Base-by-base conservation (phyloP, 2,113 vertebrate genomes). In the Ageneiosus marmoratus region DNA sequence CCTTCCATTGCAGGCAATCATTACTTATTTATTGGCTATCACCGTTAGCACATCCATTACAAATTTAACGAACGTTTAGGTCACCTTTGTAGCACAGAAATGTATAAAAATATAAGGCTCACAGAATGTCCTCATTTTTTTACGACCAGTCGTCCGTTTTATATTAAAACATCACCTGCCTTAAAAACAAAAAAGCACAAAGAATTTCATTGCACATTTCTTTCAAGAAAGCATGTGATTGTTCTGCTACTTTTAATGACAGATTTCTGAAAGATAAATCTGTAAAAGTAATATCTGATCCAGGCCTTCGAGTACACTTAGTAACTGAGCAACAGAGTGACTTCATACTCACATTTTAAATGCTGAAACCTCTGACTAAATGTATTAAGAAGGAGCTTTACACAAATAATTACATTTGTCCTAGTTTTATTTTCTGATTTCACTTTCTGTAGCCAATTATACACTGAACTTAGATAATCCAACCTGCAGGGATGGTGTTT, bases 301-400 rank as follows among this genome's bases (percentile, higher is more conserved):
- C 53, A 13, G 41, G 6, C 69, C 41, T 37, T 50, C 8, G 51
- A 46, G 55, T 74, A 81, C 53, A 60, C 37, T 74, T 73, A 62
- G 41, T n/a, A 50, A 74, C 55, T 48, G 69, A 74, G 74, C 80
- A 62, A 62, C n/a, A 73, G 27, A 60, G 80, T 60, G 67, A 60
- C 37, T 73, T 73, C 53, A 51, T 56, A 51, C 81, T 63, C 58
- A 76, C 81, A 50, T 51, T 74, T 81, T 20, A 73, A 82, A 60
- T 65, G 58, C 18, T 76, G 22, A 76, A 75, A 82, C 56, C 65
- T 56, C 48, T 55, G 51, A 32, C 1, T 70, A 69, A 44, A 82
- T 60, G 37, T 15, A 55, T 15, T 60, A 41, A 60, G 7, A 32
- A 6, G 29, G 22, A 65, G 58, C 72, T 75, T 24, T 51, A 34